These are phyloP conservation scores for Gryllus longicercus DNA, from an alignment of 2,888 invertebrate species.

Conservation along the genomic window DNA sequence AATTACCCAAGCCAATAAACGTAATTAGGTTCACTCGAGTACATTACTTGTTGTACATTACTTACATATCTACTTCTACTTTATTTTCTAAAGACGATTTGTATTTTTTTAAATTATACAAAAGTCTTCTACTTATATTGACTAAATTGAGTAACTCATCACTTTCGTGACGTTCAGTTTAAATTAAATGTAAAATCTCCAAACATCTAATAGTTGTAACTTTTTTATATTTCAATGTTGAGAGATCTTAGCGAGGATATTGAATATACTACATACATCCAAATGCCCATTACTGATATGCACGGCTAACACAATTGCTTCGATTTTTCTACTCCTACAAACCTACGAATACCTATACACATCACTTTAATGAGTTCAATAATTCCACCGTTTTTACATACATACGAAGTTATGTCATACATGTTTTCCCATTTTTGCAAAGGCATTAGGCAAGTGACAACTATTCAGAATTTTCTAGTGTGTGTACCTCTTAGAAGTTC, in stretches of 20 bases:
- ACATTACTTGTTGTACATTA: too few relatives aligned
- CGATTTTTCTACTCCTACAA: not conserved
- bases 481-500: not conserved
- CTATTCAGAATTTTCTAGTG: not conserved
- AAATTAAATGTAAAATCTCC: not conserved
- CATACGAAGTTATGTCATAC: not conserved
- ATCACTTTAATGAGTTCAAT: not conserved
- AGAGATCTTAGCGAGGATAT: not conserved
- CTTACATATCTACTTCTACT: not conserved
- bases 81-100: not conserved
- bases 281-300: constrained; percentile 17
- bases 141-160: constrained; percentile 3
- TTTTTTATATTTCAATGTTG: not conserved
- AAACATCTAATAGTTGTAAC: not conserved
- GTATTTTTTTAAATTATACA: not conserved
- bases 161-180: not conserved
- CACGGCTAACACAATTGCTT: not conserved
- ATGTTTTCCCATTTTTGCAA: not conserved
- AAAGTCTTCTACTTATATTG: not conserved
- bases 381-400: not conserved
- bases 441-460: not conserved
- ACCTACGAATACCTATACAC: not conserved
- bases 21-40: too few relatives aligned
- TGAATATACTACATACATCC: not conserved
- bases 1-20: too few relatives aligned